Evolutionary conservation across 2,888 invertebrate species (phyloP).

Genomic region (Venusia cambrica): DNA sequence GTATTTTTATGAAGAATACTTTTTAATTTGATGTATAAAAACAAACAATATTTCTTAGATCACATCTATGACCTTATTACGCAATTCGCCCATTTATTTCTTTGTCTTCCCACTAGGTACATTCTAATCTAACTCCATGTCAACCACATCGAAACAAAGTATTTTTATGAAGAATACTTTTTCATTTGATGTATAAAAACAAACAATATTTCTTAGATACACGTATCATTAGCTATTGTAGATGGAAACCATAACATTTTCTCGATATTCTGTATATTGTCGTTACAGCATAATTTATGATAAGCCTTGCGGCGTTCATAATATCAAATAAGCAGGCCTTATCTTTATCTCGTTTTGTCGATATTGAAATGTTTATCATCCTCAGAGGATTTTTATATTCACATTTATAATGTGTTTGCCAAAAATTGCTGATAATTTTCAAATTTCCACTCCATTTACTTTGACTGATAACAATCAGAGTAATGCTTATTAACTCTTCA

Average conservation of each 20-base stretch:
- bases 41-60: constrained; percentile 1
- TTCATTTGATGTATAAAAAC: too few species aligned
- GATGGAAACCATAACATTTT: too few species aligned
- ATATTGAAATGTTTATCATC: constrained; percentile 15
- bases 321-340: constrained; percentile 6
- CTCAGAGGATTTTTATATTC: constrained; percentile 17
- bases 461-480: constrained; percentile 36
- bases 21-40: too few species aligned
- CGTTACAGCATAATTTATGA: constrained; percentile 12
- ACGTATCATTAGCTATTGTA: constrained; percentile 11
- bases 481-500: constrained; percentile 27
- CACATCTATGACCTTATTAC: too few species aligned
- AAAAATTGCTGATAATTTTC: constrained; percentile 33
- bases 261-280: too few species aligned
- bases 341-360: constrained; percentile 20
- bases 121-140: too few species aligned
- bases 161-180: too few species aligned
- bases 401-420: too few species aligned
- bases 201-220: constrained; percentile 3
- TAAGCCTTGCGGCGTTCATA: constrained; percentile 8
- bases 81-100: too few species aligned
- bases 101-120: too few species aligned
- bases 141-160: too few species aligned
- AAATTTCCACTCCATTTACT: constrained; percentile 37
- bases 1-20: too few species aligned